Evolutionary conservation across 2,888 invertebrate species (phyloP), one percentile per base, ranked within the genome.

Genomic region (Lissonota sp.): DNA sequence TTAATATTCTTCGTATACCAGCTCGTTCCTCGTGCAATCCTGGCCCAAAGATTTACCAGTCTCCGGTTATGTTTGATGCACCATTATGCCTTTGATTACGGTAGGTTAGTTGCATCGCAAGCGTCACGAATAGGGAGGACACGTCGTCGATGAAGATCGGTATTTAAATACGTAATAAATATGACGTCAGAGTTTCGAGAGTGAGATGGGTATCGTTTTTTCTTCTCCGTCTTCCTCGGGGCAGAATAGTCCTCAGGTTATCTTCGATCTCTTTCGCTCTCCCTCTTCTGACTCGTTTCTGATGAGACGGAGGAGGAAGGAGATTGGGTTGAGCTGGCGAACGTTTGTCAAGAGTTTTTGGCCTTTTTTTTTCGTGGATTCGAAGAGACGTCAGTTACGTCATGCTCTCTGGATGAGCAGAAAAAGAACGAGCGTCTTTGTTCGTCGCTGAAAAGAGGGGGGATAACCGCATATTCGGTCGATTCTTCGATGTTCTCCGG

Each of bases 51-150:
- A 92, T 92, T 92, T 91, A 92, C 91, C 90, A 88, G 89, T 87
- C 91, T 90, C 88, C 90, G 91, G 90, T 92, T 92, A 91, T 91
- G 91, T 90, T 89, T 87, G 91, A 92, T 92, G 92, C 92, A 92
- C 91, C 90, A 91, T 91, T 89, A 87, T 89, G 87, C 86, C 88
- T 88, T 86, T 86, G 88, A 91, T 92, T 92, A 90, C 88, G 90
- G 91, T 91, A 92, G 91, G 91, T 92, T 91, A 91, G 91, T 92
- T 92, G 91, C 91, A 92, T 91, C 89, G 82, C 74, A 75, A 85
- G 88, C 90, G 90, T 90, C 90, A 90, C 73, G 80, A 66, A 26
- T 26, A 26, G 26, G 26, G 5, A 39, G 60, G 10, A 44, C 14
- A 73, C 73, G 66, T 79, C 49, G 60, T 77, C 79, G 53, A 77